Evolutionary conservation across 2,113 vertebrate genomes (phyloP).

Genomic region (Mugil cephalus): DNA sequence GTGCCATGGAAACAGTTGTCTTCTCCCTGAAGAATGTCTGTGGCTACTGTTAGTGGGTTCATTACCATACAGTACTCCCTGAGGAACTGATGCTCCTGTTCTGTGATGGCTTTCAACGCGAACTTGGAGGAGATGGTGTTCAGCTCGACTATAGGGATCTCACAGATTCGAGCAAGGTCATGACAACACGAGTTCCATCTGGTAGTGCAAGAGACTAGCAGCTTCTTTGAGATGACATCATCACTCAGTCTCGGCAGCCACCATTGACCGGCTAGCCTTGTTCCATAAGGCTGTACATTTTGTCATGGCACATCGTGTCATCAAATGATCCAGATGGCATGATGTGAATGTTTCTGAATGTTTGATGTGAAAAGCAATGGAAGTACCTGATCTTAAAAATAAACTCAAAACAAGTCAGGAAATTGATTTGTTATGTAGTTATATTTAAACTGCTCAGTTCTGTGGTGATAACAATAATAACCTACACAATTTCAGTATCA

Average conservation of each 20-base stretch:
- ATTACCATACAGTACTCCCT: neutral
- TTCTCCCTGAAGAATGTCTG: no score
- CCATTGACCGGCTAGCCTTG: neutral
- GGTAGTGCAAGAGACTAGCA: neutral
- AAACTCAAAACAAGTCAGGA: no score
- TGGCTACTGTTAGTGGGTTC: neutral
- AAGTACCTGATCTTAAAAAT: neutral
- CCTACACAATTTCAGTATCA: no score
- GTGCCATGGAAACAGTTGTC: no score
- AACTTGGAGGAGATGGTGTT: constrained; percentile 10
- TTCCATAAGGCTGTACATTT: constrained; percentile 12
- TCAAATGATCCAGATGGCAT: no score
- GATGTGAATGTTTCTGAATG: no score
- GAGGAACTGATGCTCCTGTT: neutral
- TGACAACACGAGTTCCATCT: constrained; percentile 4
- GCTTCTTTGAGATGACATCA: neutral
- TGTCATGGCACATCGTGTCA: neutral
- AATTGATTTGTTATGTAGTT: no score
- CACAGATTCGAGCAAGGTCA: neutral
- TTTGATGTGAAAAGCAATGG: neutral
- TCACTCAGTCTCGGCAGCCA: neutral
- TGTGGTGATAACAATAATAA: no score
- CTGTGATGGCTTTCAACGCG: constrained; percentile 7
- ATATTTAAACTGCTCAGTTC: no score
- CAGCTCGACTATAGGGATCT: neutral